Conservation (phyloP, 2,888 invertebrate species). For the Dromius quadrimaculatus region DNA sequence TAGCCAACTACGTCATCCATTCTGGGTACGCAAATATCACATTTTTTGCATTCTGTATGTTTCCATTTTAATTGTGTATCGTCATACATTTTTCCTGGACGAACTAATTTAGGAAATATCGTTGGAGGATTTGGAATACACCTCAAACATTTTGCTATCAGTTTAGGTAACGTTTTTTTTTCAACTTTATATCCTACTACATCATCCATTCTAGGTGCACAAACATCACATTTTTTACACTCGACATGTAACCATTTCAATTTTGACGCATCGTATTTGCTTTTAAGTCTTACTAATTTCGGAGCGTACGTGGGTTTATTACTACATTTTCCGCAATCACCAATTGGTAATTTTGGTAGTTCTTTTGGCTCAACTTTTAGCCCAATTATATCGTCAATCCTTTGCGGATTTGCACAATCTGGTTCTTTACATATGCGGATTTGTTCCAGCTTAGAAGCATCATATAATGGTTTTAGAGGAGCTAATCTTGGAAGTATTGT, state of each 20-base stretch:
- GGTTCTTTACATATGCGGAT: neutral
- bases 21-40: too few relatives aligned
- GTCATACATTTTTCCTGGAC: conserved; percentile 44
- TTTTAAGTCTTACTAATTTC: conserved; percentile 40
- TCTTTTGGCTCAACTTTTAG: conserved; percentile 47
- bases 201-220: conserved; percentile 44
- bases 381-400: conserved; percentile 38
- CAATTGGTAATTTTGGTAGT: conserved; percentile 53
- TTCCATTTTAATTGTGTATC: conserved; percentile 14
- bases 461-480: conserved; percentile 47
- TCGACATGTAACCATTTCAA: neutral
- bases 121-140: conserved; percentile 19
- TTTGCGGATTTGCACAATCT: neutral
- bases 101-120: conserved; percentile 45
- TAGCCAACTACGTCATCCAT: too few relatives aligned
- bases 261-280: conserved; percentile 9
- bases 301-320: conserved; percentile 30
- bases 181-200: conserved; percentile 34
- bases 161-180: neutral
- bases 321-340: conserved; percentile 51
- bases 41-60: too few relatives aligned
- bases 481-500: conserved; percentile 47
- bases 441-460: conserved; percentile 10
- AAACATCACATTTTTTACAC: conserved; percentile 36
- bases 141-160: neutral